Conservation (phyloP, 2,113 vertebrate genomes). For the Calidris pugnax region DNA sequence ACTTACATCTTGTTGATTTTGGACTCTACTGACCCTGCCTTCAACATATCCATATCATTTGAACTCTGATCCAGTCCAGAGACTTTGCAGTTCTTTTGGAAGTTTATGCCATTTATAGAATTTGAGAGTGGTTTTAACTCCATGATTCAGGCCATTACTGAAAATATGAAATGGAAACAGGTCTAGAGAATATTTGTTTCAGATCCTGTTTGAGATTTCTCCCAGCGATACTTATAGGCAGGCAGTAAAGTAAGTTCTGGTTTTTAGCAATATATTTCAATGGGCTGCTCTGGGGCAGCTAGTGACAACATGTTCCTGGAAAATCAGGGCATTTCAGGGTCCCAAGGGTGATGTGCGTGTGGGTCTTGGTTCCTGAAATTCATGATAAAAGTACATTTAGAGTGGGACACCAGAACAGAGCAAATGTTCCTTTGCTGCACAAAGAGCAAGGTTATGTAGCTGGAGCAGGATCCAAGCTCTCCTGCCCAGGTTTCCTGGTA, state of each 20-base stretch:
- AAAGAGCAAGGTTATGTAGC: not conserved
- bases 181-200: not conserved
- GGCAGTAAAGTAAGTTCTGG: not conserved
- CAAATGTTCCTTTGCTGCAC: not conserved
- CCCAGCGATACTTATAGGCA: not conserved
- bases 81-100: not conserved
- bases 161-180: not conserved
- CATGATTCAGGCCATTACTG: not conserved
- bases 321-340: not conserved
- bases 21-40: not conserved
- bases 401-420: not conserved
- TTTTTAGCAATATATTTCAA: not conserved
- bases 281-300: not conserved
- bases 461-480: not conserved
- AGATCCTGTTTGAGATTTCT: not conserved
- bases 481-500: not conserved
- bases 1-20: not conserved
- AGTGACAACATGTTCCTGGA: not conserved
- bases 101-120: not conserved
- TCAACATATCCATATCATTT: not conserved
- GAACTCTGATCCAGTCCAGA: not conserved
- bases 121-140: not conserved
- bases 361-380: not conserved
- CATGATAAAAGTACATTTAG: not conserved
- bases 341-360: rapidly evolving